Percentiles rank a stretch among this genome's conserved stretches.
Conservation (phyloP, 2,888 invertebrate species). For the Carabus problematicus region DNA sequence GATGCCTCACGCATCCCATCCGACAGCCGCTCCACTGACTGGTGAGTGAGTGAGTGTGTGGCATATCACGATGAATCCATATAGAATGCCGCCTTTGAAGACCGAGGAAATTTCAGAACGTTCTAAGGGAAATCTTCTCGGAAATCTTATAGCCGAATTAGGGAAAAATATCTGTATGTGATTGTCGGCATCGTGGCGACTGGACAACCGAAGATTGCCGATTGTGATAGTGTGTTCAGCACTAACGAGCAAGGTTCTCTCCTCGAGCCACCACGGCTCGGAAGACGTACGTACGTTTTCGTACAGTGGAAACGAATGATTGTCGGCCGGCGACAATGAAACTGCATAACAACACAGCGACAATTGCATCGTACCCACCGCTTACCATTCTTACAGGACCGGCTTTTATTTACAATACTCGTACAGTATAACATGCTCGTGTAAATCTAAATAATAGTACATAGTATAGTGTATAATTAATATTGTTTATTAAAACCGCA, state of each 20-base stretch:
- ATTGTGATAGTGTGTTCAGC: constrained; percentile 5
- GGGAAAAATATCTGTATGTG: constrained; percentile 24
- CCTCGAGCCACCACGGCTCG: neutral
- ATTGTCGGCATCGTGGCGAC: constrained; percentile 10
- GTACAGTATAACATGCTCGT: too few species aligned
- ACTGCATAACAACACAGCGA: neutral
- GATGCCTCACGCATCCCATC: too few species aligned
- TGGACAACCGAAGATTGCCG: constrained; percentile 18
- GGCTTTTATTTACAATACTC: too few species aligned
- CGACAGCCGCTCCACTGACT: too few species aligned
- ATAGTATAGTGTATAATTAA: too few species aligned
- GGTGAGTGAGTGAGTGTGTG: neutral
- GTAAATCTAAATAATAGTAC: too few species aligned
- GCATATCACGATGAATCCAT: constrained; percentile 22
- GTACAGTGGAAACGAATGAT: constrained; percentile 14
- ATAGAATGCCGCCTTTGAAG: constrained; percentile 21
- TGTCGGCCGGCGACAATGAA: constrained; percentile 21
- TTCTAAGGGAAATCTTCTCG: constrained; percentile 28
- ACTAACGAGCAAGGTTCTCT: constrained; percentile 12
- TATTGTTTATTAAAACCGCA: too few species aligned
- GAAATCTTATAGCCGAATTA: constrained; percentile 32
- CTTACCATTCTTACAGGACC: too few species aligned
- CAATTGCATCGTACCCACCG: too few species aligned
- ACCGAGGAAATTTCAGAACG: constrained; percentile 24
- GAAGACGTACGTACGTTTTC: neutral